These are phyloP conservation scores for Drosophila lini DNA, from an alignment of 1,140 invertebrate genomes.

Conservation along the genomic window DNA sequence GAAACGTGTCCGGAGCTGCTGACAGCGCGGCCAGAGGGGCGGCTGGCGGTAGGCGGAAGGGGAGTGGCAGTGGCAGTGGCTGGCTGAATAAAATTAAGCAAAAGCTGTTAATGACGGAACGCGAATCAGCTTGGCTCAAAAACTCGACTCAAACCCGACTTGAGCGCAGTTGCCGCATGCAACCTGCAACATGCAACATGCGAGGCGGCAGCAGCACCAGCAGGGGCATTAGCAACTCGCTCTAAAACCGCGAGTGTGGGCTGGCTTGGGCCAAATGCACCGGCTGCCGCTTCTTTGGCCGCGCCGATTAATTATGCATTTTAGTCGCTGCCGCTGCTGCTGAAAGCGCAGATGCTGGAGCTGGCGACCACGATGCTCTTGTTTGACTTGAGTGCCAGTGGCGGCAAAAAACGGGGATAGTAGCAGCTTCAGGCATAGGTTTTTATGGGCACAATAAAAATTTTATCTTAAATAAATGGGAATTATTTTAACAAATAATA, in stretches of 20 bases:
- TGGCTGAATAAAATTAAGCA: slow-evolving; percentile 72
- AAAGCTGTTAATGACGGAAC: slow-evolving; percentile 75
- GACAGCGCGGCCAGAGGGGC: slow-evolving; percentile 48
- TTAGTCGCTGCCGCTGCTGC: slow-evolving; percentile 55
- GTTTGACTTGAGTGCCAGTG: slow-evolving; percentile 9
- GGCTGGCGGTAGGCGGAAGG: not conserved
- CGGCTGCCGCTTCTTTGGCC: slow-evolving; percentile 20
- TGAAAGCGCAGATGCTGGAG: slow-evolving; percentile 28
- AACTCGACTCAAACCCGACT: slow-evolving; percentile 53
- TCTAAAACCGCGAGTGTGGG: slow-evolving; percentile 29
- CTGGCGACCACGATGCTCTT: slow-evolving; percentile 23
- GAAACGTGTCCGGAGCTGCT: slow-evolving; percentile 71
- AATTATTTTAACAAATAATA: not conserved
- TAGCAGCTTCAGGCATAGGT: not conserved
- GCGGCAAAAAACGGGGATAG: slow-evolving; percentile 12
- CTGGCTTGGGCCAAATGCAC: slow-evolving; percentile 15
- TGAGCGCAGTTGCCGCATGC: slow-evolving; percentile 50
- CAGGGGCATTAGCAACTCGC: slow-evolving; percentile 31
- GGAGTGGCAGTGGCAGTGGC: slow-evolving; percentile 5
- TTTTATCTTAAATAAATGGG: not conserved
- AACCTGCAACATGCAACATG: slow-evolving; percentile 51
- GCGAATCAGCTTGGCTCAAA: slow-evolving; percentile 47
- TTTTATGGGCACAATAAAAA: not conserved
- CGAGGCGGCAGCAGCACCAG: slow-evolving; percentile 19
- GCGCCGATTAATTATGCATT: slow-evolving; percentile 77